These are phyloP conservation scores for Marisa cornuarietis DNA, from an alignment of 1,140 invertebrate genomes.

Conservation along the genomic window DNA sequence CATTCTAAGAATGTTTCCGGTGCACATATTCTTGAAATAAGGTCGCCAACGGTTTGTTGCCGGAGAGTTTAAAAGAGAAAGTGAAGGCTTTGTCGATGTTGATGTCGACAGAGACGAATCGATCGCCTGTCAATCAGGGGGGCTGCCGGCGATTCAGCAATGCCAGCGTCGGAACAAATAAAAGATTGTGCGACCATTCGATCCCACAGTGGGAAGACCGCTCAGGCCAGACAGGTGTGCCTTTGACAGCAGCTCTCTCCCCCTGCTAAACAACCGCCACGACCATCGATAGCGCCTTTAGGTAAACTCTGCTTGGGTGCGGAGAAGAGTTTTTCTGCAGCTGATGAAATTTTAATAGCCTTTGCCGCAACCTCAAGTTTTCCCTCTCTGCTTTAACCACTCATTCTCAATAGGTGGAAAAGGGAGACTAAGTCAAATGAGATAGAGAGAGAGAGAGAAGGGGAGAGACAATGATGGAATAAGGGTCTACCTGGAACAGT, in stretches of 20 bases:
- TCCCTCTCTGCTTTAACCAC: neutral
- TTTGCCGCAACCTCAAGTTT: neutral
- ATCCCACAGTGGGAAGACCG: neutral
- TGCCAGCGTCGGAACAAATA: neutral
- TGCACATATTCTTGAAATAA: no score
- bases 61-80: no score
- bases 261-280: neutral
- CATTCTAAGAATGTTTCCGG: no score
- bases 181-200: conserved; percentile 4
- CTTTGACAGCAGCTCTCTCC: neutral
- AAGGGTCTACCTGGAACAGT: neutral
- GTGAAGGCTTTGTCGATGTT: neutral
- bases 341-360: conserved; percentile 12
- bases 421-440: neutral
- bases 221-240: neutral
- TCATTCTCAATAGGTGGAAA: neutral
- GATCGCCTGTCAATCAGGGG: conserved; percentile 1
- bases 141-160: neutral
- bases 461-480: neutral
- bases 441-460: neutral
- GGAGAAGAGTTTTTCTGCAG: neutral
- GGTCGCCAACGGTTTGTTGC: no score
- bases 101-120: neutral
- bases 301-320: neutral
- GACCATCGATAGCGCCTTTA: neutral